Conservation (phyloP, 2,888 invertebrate genomes). For the Synergus gifuensis region DNA sequence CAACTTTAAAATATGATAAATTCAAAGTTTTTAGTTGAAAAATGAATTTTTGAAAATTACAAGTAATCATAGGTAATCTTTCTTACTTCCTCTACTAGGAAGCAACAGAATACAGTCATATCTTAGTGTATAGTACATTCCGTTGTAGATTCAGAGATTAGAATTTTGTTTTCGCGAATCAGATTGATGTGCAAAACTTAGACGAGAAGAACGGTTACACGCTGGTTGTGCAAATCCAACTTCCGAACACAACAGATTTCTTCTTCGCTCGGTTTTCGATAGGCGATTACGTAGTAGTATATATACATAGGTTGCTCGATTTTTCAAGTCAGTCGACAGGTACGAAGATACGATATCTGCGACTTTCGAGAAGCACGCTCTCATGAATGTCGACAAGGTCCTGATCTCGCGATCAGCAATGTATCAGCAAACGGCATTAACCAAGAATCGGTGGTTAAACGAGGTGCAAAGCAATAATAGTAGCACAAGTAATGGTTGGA, state of each 20-base stretch:
- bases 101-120: too few relatives aligned
- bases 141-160: neutral
- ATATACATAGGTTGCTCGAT: slow-evolving; percentile 9
- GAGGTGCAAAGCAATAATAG: slow-evolving; percentile 69
- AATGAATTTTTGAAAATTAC: too few relatives aligned
- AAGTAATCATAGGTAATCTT: too few relatives aligned
- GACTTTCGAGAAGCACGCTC: slow-evolving; percentile 18
- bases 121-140: neutral
- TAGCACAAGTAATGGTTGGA: neutral
- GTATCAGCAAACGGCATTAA: slow-evolving; percentile 57
- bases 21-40: too few relatives aligned
- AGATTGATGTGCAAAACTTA: neutral
- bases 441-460: slow-evolving; percentile 52
- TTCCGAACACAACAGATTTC: slow-evolving; percentile 27
- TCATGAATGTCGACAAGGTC: slow-evolving; percentile 41
- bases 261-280: slow-evolving; percentile 15
- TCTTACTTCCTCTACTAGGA: too few relatives aligned
- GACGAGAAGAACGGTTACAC: slow-evolving; percentile 21
- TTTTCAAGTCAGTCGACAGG: slow-evolving; percentile 28
- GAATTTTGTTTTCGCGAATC: neutral
- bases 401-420: slow-evolving; percentile 55
- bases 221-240: neutral
- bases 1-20: too few relatives aligned
- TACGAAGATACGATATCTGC: slow-evolving; percentile 49
- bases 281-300: slow-evolving; percentile 21